These are phyloP conservation scores for Neogobius melanostomus DNA, from an alignment of 2,113 vertebrate species.

Conservation along the genomic window DNA sequence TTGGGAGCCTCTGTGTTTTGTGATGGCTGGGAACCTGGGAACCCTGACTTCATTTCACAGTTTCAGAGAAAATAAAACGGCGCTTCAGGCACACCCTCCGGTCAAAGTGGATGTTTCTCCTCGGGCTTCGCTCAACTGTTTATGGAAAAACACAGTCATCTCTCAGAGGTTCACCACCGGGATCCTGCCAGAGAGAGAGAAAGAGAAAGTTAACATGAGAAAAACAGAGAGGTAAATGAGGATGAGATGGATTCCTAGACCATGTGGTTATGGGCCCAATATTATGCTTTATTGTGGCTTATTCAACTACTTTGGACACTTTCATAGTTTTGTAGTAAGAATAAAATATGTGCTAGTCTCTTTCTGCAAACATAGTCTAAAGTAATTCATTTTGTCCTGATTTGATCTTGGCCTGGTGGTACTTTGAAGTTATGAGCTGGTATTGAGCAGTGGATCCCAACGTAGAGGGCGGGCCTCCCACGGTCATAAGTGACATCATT, in stretches of 20 bases:
- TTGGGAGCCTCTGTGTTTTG: conserved; percentile 51
- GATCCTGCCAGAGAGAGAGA: conserved; percentile 74
- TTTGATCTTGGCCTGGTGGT: too few relatives aligned
- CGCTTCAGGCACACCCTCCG: conserved; percentile 49
- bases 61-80: conserved; percentile 64
- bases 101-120: conserved; percentile 49
- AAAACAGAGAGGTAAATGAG: conserved; percentile 5
- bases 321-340: too few relatives aligned
- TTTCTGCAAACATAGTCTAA: too few relatives aligned
- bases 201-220: conserved; percentile 20
- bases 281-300: too few relatives aligned
- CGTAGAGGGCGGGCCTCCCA: too few relatives aligned
- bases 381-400: too few relatives aligned
- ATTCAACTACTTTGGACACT: too few relatives aligned
- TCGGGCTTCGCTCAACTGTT: conserved; percentile 62
- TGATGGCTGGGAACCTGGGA: conserved; percentile 65
- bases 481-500: too few relatives aligned
- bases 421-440: too few relatives aligned
- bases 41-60: conserved; percentile 71
- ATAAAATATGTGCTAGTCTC: too few relatives aligned
- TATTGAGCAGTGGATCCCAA: too few relatives aligned
- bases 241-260: neutral
- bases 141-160: conserved; percentile 63
- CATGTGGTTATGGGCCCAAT: too few relatives aligned
- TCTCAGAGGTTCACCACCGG: conserved; percentile 84